phyloP scores from a whole-genome alignment of 1,140 invertebrate species.

The roundworm (Caenorhabditis elegans) region WBcel235 BX284604.4:10994001-10994500 shows the following conservation, averaged over 20 bases:
- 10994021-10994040: constrained; percentile 33
- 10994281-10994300: no score
- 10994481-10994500: no score
- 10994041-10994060: constrained; percentile 27
- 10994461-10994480: background rate
- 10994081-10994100: background rate
- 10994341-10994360: background rate
- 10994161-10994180: background rate
- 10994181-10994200: constrained; percentile 32
- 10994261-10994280: background rate
- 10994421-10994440: constrained; percentile 3
- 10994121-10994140: background rate
- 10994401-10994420: background rate
- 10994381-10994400: background rate
- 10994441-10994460: constrained; percentile 21
- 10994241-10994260: background rate
- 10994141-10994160: background rate
- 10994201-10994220: background rate
- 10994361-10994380: constrained; percentile 1
- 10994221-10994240: constrained; percentile 6
- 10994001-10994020: constrained; percentile 30
- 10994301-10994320: no score
- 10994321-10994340: no score
- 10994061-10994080: background rate
- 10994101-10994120: constrained; percentile 6